phyloP scores from a whole-genome alignment of 2,797 vertebrate genomes.

The Ara ararauna region DNA sequence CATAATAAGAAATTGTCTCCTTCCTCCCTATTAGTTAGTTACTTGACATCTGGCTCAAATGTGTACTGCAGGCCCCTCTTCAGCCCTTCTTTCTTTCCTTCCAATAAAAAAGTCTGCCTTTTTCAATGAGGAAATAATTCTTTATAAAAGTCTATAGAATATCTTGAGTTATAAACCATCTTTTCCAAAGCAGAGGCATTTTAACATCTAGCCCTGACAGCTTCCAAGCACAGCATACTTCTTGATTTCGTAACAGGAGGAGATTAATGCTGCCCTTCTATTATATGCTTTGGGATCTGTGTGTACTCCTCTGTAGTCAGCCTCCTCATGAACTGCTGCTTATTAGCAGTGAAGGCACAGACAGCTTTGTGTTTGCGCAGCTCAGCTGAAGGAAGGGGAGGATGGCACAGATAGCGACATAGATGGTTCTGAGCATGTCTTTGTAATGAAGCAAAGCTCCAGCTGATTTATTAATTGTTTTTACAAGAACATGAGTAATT shows the following conservation, averaged over 20 bases:
- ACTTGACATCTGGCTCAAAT: constrained; percentile 26
- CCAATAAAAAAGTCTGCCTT: background rate
- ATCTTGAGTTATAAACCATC: background rate
- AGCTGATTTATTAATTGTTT: background rate
- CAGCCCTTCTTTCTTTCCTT: background rate
- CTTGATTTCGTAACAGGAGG: constrained; percentile 39
- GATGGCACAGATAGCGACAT: constrained; percentile 21
- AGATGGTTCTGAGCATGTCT: constrained; percentile 33
- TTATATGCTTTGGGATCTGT: constrained; percentile 59
- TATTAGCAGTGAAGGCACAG: constrained; percentile 56
- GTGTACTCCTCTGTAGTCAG: constrained; percentile 52
- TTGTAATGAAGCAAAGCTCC: constrained; percentile 16
- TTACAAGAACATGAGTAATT: background rate
- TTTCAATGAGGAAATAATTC: background rate
- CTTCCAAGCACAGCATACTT: constrained; percentile 15
- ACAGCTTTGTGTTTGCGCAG: constrained; percentile 43
- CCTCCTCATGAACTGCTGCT: constrained; percentile 46
- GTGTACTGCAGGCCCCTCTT: background rate
- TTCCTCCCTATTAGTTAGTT: background rate
- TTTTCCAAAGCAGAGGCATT: background rate
- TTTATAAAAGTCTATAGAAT: background rate
- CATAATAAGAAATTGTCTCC: constrained; percentile 18
- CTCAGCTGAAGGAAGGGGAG: constrained; percentile 39
- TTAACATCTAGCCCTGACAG: background rate
- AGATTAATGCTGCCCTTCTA: constrained; percentile 64